Conservation (phyloP, 2,113 vertebrate genomes). For the Oryzias curvinotus region DNA sequence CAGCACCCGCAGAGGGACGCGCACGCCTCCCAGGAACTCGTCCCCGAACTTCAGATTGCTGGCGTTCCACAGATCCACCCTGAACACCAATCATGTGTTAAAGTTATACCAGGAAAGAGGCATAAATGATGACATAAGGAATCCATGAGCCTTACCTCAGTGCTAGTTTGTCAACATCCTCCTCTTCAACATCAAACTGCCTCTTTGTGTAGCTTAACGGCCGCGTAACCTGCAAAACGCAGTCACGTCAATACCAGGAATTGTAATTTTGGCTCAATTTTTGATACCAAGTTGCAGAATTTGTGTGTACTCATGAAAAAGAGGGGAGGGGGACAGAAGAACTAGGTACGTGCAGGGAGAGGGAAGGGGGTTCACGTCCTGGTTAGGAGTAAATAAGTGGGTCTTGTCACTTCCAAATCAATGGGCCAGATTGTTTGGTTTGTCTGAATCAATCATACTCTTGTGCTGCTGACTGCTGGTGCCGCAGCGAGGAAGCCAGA, state of each 20-base stretch:
- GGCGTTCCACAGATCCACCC: slow-evolving; percentile 96
- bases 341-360: slow-evolving; percentile 23
- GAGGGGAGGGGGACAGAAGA: slow-evolving; percentile 13
- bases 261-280: not conserved
- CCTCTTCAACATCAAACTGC: slow-evolving; percentile 97
- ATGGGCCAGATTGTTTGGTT: slow-evolving; percentile 72
- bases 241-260: not conserved
- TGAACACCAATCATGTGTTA: slow-evolving; percentile 54
- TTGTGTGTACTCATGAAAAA: slow-evolving; percentile 13
- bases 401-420: slow-evolving; percentile 63
- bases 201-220: slow-evolving; percentile 93
- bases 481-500: slow-evolving; percentile 32
- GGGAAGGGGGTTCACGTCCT: slow-evolving; percentile 34
- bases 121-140: not conserved
- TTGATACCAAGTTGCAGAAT: not conserved
- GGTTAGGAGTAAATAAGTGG: slow-evolving; percentile 50
- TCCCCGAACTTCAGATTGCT: slow-evolving; percentile 98
- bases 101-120: not conserved
- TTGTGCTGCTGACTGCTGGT: slow-evolving; percentile 64
- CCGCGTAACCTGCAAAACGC: slow-evolving; percentile 83
- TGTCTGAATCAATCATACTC: slow-evolving; percentile 72
- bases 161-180: slow-evolving; percentile 96
- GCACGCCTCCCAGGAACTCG: slow-evolving; percentile 93
- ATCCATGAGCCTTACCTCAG: slow-evolving; percentile 80
- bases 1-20: slow-evolving; percentile 88